phyloP scores from a whole-genome alignment of 2,113 vertebrate genomes.

The Acrocephalus arundinaceus region DNA sequence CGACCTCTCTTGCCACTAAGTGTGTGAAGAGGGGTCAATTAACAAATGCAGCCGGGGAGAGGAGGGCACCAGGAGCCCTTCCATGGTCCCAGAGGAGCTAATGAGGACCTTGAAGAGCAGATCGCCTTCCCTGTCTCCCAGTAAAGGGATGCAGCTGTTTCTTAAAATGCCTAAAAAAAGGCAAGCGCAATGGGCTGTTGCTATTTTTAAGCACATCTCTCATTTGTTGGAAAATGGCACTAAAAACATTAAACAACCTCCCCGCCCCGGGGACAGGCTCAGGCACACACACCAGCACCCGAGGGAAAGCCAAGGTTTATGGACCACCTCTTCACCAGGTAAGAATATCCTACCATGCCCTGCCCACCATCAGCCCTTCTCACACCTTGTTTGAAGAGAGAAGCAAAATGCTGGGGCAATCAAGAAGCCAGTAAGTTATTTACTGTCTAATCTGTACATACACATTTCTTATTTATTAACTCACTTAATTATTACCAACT shows the following conservation, averaged over 20 bases:
- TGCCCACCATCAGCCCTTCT: not conserved
- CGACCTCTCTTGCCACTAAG: constrained; percentile 30
- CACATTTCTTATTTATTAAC: constrained; percentile 53
- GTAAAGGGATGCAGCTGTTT: constrained; percentile 71
- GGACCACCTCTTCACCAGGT: not conserved
- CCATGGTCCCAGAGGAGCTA: constrained; percentile 26
- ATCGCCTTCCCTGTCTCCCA: constrained; percentile 14
- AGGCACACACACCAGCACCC: not conserved
- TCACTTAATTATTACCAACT: constrained; percentile 57
- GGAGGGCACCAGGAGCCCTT: not conserved
- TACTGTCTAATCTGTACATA: constrained; percentile 28
- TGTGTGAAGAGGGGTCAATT: constrained; percentile 20
- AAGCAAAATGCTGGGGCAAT: not conserved
- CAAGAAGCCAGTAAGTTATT: constrained; percentile 32
- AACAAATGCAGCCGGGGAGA: not conserved
- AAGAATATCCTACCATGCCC: not conserved
- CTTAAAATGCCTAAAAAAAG: constrained; percentile 75
- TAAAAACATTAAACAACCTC: constrained; percentile 44
- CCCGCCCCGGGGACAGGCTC: not conserved
- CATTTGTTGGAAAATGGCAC: constrained; percentile 73
- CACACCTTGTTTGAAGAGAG: not conserved
- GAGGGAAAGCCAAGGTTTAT: constrained; percentile 18
- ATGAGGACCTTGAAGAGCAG: constrained; percentile 48
- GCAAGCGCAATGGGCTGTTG: constrained; percentile 74
- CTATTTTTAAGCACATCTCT: constrained; percentile 84